Conservation (phyloP, 2,888 invertebrate species). For the Monoplex corrugatus region DNA sequence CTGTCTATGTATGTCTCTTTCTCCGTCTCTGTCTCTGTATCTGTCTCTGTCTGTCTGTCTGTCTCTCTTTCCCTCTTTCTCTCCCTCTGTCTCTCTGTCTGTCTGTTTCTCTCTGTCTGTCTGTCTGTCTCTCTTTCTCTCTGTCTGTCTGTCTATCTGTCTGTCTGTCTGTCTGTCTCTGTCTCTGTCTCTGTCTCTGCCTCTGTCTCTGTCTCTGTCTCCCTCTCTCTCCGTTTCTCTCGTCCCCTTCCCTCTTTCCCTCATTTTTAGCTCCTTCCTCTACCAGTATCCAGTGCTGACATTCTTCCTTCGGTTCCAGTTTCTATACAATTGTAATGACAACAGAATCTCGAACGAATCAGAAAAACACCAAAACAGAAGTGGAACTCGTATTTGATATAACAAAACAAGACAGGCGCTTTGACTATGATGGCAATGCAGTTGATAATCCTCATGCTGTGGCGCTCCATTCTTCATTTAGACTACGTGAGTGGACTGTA, state of each 20-base stretch:
- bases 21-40: background rate
- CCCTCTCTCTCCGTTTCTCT: background rate
- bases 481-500: no score
- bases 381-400: no score
- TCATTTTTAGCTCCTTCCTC: no score
- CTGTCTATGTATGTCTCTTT: background rate
- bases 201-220: background rate
- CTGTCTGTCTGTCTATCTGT: conserved; percentile 25
- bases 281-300: no score
- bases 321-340: no score
- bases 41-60: background rate
- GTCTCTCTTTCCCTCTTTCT: background rate
- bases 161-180: conserved; percentile 20
- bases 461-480: no score
- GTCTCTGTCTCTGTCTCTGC: conserved; percentile 15
- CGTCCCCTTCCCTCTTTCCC: background rate
- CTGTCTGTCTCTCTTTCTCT: background rate
- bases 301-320: no score
- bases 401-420: no score
- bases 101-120: background rate
- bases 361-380: no score
- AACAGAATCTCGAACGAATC: no score
- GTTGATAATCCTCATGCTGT: no score
- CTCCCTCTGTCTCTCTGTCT: background rate
- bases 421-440: no score